Percentiles rank a stretch among this genome's conserved stretches.
phyloP scores from a whole-genome alignment of 2,113 vertebrate genomes.

The Festucalex cinctus region DNA sequence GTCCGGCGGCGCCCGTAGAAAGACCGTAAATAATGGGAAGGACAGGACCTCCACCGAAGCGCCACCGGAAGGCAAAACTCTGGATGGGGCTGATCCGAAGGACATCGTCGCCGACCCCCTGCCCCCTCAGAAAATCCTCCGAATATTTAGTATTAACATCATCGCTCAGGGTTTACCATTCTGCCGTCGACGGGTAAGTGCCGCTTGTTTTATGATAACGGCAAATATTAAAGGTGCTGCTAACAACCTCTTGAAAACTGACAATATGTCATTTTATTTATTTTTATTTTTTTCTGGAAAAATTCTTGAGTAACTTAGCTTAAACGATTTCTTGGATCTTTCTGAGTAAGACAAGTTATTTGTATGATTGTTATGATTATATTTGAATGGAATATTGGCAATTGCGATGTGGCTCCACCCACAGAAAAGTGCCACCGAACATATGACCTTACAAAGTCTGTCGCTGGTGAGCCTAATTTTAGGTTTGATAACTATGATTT shows the following conservation, averaged over 20 bases:
- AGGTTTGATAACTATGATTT: constrained; percentile 24
- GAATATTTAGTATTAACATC: constrained; percentile 98
- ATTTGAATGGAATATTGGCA: neutral
- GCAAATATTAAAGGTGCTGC: neutral
- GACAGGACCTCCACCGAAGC: constrained; percentile 65
- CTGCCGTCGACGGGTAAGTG: constrained; percentile 91
- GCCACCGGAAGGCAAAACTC: constrained; percentile 70
- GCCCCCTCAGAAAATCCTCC: constrained; percentile 89
- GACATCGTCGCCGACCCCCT: constrained; percentile 76
- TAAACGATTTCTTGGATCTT: neutral
- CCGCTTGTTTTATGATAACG: neutral
- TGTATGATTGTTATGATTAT: too few species aligned
- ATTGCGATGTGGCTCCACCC: constrained; percentile 32
- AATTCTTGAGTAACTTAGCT: neutral
- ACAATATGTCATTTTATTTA: neutral
- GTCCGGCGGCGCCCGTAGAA: constrained; percentile 60
- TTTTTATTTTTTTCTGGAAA: neutral
- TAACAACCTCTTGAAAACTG: neutral
- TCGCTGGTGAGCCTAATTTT: constrained; percentile 65
- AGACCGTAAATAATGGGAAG: constrained; percentile 80
- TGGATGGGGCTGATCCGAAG: constrained; percentile 80
- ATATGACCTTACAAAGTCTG: constrained; percentile 70
- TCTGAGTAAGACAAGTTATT: neutral
- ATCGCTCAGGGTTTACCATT: constrained; percentile 94
- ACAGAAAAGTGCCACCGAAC: constrained; percentile 7